Evolutionary conservation across 2,797 vertebrate species (phyloP), one percentile per base, ranked within the genome.

Genomic region (Tamandua tetradactyla): DNA sequence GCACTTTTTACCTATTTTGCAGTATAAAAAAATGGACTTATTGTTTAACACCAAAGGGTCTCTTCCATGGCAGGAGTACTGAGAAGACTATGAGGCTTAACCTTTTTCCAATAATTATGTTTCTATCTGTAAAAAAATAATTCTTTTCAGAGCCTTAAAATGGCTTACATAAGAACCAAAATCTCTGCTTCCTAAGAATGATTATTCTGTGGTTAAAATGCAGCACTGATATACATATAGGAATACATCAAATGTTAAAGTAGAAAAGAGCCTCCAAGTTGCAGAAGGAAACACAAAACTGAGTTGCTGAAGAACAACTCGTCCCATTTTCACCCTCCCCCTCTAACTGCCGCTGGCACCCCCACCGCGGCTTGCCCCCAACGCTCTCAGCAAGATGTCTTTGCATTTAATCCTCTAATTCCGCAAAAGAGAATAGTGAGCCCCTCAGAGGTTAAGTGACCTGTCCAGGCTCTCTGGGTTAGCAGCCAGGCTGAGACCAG

Each of bases 1-100:
- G 82, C 66, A 87, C 30, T 94, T 81, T 47, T 62, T 84, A 81
- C 87, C 42, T 80, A 72, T 69, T 78, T 74, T 89, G 23, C 93
- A 89, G 49, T 49, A 74, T 12, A 87, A 12, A 88, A 30, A 84
- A 87, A 69, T 80, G 87, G 85, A 74, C 49, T 82, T 96, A 30
- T 47, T 64, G 11, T 89, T 89, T 62, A 92, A 68, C 47, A 76
- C 66, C 9, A 6, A 93, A 83, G 23, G 27, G 13, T 78, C 74
- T 95, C 57, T 86, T 92, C 32, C 66, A 81, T 93, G 74, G 78
- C 93, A 89, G 32, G 30, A 93, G 35, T 93, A 89, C 55, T 83
- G 40, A 94, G 25, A 78, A 30, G 89, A 92, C 6, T 68, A 66
- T 88, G 79, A 94, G 72, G n/a, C 82, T 94, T 94, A 22, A 82